These are phyloP conservation scores for Microtus ochrogaster DNA, from an alignment of 2,113 vertebrate genomes.

Conservation along the genomic window DNA sequence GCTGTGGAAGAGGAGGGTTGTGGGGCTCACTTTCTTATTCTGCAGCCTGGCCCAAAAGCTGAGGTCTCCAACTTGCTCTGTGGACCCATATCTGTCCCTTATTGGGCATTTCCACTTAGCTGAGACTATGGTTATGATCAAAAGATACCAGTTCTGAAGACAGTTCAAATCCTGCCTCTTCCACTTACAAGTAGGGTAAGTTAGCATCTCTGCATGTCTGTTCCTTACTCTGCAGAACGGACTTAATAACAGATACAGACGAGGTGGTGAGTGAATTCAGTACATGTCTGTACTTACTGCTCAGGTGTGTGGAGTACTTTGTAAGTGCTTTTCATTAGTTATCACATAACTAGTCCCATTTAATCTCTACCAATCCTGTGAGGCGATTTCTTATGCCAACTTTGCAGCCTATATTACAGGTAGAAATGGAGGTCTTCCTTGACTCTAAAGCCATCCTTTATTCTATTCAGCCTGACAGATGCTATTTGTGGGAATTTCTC, in stretches of 20 bases:
- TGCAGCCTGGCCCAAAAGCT: neutral
- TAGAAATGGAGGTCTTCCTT: slow-evolving; percentile 8
- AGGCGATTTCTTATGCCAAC: slow-evolving; percentile 16
- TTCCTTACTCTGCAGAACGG: slow-evolving; percentile 49
- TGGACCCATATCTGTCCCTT: neutral
- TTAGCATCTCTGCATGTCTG: neutral
- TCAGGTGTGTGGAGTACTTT: neutral
- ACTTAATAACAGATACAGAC: neutral
- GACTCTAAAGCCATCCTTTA: neutral
- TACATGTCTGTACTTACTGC: neutral
- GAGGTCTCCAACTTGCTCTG: neutral
- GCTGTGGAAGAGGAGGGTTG: neutral
- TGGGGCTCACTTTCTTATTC: slow-evolving; percentile 2
- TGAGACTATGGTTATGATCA: neutral
- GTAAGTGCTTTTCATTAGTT: neutral
- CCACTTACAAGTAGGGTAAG: neutral
- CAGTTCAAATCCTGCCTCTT: slow-evolving; percentile 20
- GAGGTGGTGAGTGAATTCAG: slow-evolving; percentile 14
- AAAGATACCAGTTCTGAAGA: neutral
- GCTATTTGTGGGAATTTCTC: neutral
- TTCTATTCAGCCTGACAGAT: neutral
- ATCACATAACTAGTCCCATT: neutral
- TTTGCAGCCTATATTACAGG: slow-evolving; percentile 16
- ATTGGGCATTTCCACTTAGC: neutral
- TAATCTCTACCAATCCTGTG: neutral